These are phyloP conservation scores for Crocodylus rhombifer DNA, from an alignment of 2,797 vertebrate genomes.

Conservation along the genomic window DNA sequence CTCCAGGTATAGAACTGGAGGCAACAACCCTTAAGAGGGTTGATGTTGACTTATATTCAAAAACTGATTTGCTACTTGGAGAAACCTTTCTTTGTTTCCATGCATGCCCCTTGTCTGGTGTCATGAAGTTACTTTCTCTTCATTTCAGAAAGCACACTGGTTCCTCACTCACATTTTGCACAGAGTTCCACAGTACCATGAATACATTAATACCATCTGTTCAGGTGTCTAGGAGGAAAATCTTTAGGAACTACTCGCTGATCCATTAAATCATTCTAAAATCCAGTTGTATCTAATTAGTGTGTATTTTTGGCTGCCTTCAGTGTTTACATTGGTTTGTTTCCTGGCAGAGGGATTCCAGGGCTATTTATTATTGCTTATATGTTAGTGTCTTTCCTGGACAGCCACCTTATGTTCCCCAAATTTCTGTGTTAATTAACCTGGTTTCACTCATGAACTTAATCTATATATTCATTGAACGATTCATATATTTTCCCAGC, in stretches of 20 bases:
- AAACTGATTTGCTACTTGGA: background rate
- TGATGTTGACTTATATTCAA: background rate
- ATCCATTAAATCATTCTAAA: conserved; percentile 49
- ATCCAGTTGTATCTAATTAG: conserved; percentile 39
- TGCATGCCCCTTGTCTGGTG: background rate
- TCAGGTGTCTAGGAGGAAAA: background rate
- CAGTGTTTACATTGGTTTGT: conserved; percentile 41
- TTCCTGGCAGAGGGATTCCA: conserved; percentile 48
- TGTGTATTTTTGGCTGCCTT: conserved; percentile 28
- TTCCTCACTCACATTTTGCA: background rate
- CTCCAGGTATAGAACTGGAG: background rate
- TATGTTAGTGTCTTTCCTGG: background rate
- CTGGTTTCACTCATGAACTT: conserved; percentile 30
- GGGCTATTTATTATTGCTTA: conserved; percentile 50
- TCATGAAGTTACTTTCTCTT: background rate
- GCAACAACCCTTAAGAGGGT: background rate
- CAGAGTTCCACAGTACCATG: background rate
- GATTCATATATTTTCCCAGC: background rate
- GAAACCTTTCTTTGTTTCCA: background rate
- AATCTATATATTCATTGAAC: conserved; percentile 17
- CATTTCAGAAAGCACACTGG: background rate
- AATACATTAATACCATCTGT: conserved; percentile 1
- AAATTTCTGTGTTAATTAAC: conserved; percentile 32
- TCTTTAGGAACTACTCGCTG: background rate
- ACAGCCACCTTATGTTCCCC: conserved; percentile 41